phyloP scores from a whole-genome alignment of 2,113 vertebrate species.

The Protomyctophum bolini region DNA sequence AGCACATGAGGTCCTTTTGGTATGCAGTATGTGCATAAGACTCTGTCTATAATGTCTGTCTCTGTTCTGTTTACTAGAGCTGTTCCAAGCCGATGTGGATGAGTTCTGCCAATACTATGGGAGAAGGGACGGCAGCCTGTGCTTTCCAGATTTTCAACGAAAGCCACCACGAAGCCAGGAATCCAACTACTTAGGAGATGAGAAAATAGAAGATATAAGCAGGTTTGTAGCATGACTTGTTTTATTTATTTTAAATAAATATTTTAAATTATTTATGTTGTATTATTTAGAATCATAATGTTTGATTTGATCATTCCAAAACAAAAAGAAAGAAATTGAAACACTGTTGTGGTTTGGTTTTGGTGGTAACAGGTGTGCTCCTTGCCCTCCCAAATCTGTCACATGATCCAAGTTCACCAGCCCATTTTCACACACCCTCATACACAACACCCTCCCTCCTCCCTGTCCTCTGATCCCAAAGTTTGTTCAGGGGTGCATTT shows the following conservation, averaged over 20 bases:
- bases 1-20: conserved; percentile 13
- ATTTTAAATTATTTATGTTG: conserved; percentile 44
- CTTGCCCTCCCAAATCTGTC: neutral
- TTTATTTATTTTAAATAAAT: conserved; percentile 75
- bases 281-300: conserved; percentile 25
- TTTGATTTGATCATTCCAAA: conserved; percentile 20
- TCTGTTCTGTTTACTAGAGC: conserved; percentile 84
- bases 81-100: conserved; percentile 95
- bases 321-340: neutral
- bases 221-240: conserved; percentile 88
- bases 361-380: conserved; percentile 1
- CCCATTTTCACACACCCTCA: conserved; percentile 46
- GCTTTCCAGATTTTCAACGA: conserved; percentile 98
- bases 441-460: conserved; percentile 51
- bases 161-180: conserved; percentile 91
- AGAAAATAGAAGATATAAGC: conserved; percentile 93
- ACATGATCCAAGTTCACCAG: conserved; percentile 43
- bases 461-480: conserved; percentile 58
- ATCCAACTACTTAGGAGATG: conserved; percentile 96
- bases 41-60: conserved; percentile 64
- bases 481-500: conserved; percentile 65
- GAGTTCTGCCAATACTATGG: conserved; percentile 97
- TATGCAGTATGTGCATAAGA: conserved; percentile 50
- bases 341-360: conserved; percentile 1
- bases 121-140: conserved; percentile 88